These are phyloP conservation scores for Brachirus orientalis DNA, from an alignment of 2,113 vertebrate species.

Conservation along the genomic window DNA sequence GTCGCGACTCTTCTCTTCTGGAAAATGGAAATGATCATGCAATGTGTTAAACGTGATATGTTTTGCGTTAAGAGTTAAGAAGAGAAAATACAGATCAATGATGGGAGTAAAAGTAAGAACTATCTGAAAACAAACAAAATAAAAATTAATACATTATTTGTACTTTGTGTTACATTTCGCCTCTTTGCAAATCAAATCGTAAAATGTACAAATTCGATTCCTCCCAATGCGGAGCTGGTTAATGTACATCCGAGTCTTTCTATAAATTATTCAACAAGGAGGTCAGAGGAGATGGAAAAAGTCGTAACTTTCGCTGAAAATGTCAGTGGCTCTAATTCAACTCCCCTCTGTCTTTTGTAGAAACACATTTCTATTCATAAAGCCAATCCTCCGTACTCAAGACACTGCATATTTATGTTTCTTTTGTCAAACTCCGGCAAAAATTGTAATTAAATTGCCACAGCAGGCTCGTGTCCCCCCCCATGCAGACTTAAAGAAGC, in stretches of 20 bases:
- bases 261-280: slow-evolving; percentile 59
- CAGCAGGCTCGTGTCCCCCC: slow-evolving; percentile 51
- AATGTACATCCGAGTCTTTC: slow-evolving; percentile 56
- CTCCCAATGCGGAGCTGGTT: slow-evolving; percentile 19
- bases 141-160: too few species aligned
- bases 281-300: slow-evolving; percentile 55
- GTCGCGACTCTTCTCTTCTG: too few species aligned
- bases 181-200: too few species aligned
- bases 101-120: too few species aligned
- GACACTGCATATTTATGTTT: slow-evolving; percentile 66
- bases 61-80: slow-evolving; percentile 2
- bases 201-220: too few species aligned
- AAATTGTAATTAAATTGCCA: slow-evolving; percentile 75
- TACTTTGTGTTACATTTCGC: too few species aligned
- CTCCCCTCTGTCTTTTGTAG: slow-evolving; percentile 59
- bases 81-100: slow-evolving; percentile 11
- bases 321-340: slow-evolving; percentile 70
- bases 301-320: slow-evolving; percentile 63
- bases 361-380: slow-evolving; percentile 74
- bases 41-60: too few species aligned
- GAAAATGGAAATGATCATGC: too few species aligned
- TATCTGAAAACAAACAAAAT: too few species aligned
- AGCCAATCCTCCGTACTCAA: slow-evolving; percentile 59
- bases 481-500: slow-evolving; percentile 67
- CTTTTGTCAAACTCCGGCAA: slow-evolving; percentile 65